A percentile compares a stretch with the other conserved stretches of the same genome.
phyloP scores from a whole-genome alignment of 1,140 invertebrate genomes.

The Muscidifurax raptorellus region DNA sequence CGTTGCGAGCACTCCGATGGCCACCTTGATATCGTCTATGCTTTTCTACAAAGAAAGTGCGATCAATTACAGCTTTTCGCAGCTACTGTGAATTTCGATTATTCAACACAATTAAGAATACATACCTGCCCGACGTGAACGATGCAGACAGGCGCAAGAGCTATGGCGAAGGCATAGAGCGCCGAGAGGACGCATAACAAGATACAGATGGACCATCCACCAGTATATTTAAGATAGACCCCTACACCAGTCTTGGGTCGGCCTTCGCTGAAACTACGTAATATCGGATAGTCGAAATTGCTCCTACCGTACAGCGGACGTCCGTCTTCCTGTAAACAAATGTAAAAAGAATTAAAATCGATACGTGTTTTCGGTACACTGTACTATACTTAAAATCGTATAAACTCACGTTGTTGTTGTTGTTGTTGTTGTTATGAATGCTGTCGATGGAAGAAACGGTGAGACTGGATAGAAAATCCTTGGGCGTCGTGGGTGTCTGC shows the following conservation, averaged over 20 bases:
- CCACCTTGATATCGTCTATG: neutral
- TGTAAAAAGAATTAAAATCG: neutral
- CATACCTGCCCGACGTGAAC: constrained; percentile 14
- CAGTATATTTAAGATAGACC: constrained; percentile 17
- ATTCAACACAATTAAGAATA: neutral
- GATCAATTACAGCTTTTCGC: neutral
- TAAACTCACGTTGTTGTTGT: too few relatives aligned
- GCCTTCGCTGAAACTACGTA: neutral
- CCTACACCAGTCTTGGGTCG: neutral
- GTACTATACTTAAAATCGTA: neutral
- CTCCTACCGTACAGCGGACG: constrained; percentile 10
- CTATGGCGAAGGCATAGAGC: constrained; percentile 15
- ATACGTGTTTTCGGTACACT: too few relatives aligned
- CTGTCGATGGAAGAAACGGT: constrained; percentile 11
- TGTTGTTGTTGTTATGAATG: neutral
- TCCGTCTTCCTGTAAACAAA: constrained; percentile 12
- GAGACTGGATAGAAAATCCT: constrained; percentile 13
- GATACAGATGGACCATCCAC: neutral
- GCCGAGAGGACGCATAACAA: constrained; percentile 7
- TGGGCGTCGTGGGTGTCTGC: constrained; percentile 12
- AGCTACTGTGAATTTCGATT: neutral
- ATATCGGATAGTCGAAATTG: constrained; percentile 5
- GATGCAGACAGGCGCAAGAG: constrained; percentile 6
- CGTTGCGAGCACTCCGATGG: constrained; percentile 37
- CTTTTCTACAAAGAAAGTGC: neutral